Evolutionary conservation across 2,113 vertebrate species (phyloP).

Genomic region (Pipa parva): DNA sequence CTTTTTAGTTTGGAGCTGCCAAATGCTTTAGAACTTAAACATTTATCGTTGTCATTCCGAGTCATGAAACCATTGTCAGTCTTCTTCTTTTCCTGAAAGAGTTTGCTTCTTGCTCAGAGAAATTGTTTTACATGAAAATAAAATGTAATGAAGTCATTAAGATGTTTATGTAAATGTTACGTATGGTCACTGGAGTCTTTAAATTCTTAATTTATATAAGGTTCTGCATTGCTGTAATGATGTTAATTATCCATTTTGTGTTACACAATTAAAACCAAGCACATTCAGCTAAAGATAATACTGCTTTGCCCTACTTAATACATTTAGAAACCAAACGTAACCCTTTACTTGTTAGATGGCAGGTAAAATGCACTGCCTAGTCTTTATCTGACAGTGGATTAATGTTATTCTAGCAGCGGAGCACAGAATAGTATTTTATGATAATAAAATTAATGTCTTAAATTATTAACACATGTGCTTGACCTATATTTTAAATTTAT

Average conservation of each 20-base stretch:
- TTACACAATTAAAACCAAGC: neutral
- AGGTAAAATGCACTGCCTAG: neutral
- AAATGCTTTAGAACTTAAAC: too few relatives aligned
- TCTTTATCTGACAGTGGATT: neutral
- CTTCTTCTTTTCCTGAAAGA: too few relatives aligned
- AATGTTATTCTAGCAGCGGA: neutral
- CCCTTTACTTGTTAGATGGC: neutral
- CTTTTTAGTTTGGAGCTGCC: too few relatives aligned
- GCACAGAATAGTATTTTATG: slow-evolving; percentile 10
- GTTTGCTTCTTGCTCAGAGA: too few relatives aligned
- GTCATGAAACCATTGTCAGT: too few relatives aligned
- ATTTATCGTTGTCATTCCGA: too few relatives aligned
- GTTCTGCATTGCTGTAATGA: neutral
- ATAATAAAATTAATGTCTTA: slow-evolving; percentile 1
- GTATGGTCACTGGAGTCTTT: slow-evolving; percentile 11
- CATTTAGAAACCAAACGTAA: neutral
- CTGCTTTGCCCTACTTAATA: neutral
- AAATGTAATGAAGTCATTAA: slow-evolving; percentile 3
- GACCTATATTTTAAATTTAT: slow-evolving; percentile 15
- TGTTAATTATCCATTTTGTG: neutral
- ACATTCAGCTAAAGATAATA: neutral
- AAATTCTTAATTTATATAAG: neutral
- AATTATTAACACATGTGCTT: slow-evolving; percentile 23
- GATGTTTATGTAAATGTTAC: slow-evolving; percentile 3
- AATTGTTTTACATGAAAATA: slow-evolving; percentile 5